phyloP scores from a whole-genome alignment of 2,888 invertebrate genomes.

The Artemia sinica region DNA sequence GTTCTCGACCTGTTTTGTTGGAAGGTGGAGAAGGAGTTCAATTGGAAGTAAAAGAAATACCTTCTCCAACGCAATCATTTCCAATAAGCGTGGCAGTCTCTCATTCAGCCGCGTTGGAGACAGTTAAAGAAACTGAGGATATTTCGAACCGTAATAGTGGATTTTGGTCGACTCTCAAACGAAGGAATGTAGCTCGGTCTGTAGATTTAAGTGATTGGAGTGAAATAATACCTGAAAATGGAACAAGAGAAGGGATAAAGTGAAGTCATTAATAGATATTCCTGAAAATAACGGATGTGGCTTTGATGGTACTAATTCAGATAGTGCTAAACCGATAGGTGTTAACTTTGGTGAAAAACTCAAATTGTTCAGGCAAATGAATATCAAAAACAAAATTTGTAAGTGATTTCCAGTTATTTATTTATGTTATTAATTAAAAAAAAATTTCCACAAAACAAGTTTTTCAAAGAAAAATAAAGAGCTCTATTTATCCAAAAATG shows the following conservation, averaged over 20 bases:
- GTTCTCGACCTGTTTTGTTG: neutral
- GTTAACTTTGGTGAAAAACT: neutral
- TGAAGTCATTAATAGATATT: constrained; percentile 8
- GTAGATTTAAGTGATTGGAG: neutral
- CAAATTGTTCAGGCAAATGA: constrained; percentile 4
- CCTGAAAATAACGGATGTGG: neutral
- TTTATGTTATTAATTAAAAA: too few relatives aligned
- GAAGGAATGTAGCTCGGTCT: constrained; percentile 8
- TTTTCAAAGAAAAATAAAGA: too few relatives aligned
- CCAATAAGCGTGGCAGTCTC: neutral
- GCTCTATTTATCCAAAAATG: too few relatives aligned
- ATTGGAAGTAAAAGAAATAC: constrained; percentile 8
- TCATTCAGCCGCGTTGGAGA: neutral
- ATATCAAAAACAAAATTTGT: constrained; percentile 2
- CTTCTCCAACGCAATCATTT: neutral
- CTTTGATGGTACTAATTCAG: neutral
- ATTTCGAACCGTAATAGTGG: constrained; percentile 12
- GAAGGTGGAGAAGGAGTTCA: neutral
- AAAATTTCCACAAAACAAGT: too few relatives aligned
- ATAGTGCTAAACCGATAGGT: neutral
- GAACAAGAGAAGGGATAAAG: constrained; percentile 12
- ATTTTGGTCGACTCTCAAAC: neutral
- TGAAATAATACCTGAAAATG: neutral
- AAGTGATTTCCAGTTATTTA: neutral
- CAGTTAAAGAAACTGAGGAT: constrained; percentile 4